Conservation (phyloP, 2,797 vertebrate species). For the Etheostoma nigrum region DNA sequence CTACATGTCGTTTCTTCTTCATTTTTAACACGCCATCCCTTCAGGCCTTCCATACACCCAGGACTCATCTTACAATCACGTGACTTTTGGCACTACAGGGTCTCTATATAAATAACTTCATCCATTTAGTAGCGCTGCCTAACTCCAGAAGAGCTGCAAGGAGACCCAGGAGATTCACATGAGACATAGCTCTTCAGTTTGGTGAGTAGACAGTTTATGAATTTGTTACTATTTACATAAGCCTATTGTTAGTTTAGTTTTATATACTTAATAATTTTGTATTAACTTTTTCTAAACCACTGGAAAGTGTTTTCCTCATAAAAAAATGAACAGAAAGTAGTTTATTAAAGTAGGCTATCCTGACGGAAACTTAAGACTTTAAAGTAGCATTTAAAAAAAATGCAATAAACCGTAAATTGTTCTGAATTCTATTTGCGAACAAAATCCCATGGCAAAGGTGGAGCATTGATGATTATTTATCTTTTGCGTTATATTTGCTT, state of each 20-base stretch:
- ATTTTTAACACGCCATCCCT: slow-evolving; percentile 3
- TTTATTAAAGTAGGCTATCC: not conserved
- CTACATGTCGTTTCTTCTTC: not conserved
- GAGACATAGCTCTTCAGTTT: slow-evolving; percentile 25
- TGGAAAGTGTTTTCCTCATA: not conserved
- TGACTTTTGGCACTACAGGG: slow-evolving; percentile 58
- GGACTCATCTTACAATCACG: slow-evolving; percentile 57
- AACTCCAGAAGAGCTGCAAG: slow-evolving; percentile 50
- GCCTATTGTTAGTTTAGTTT: not conserved
- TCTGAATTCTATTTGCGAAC: not conserved
- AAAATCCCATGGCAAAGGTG: not conserved
- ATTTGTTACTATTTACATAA: not conserved
- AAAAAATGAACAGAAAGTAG: not conserved
- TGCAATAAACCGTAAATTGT: not conserved
- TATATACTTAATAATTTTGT: not conserved
- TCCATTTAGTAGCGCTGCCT: slow-evolving; percentile 29
- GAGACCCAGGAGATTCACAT: slow-evolving; percentile 13
- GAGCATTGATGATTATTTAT: not conserved
- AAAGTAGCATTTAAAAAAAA: not conserved
- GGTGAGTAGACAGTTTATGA: slow-evolving; percentile 60
- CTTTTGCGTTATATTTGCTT: not conserved
- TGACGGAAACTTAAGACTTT: not conserved
- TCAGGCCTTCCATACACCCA: slow-evolving; percentile 25
- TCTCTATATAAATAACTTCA: slow-evolving; percentile 73
- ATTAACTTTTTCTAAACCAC: slow-evolving; percentile 7